Percentiles rank a stretch among this genome's conserved stretches.
These are phyloP conservation scores for Damaliscus lunatus DNA, from an alignment of 2,113 vertebrate genomes.

Conservation along the genomic window DNA sequence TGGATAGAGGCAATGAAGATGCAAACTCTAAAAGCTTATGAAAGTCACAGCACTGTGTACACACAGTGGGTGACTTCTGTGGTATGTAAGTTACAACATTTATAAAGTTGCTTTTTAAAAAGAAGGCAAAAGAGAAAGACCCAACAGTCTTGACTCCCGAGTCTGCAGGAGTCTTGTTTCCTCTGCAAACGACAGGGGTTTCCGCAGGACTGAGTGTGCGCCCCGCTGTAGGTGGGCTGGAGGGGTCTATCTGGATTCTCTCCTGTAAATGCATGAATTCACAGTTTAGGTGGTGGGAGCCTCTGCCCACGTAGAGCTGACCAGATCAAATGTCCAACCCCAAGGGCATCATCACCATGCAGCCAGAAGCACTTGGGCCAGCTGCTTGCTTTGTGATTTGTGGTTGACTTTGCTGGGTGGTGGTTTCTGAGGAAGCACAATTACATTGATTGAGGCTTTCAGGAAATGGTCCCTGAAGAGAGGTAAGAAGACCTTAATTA, in stretches of 20 bases:
- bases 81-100: neutral
- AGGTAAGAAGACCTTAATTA: slow-evolving; percentile 73
- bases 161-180: neutral
- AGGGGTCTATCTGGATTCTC: neutral
- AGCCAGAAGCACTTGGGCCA: neutral
- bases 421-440: slow-evolving; percentile 69
- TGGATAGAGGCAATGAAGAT: neutral
- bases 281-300: neutral
- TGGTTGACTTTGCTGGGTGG: slow-evolving; percentile 66
- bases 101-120: neutral
- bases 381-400: slow-evolving; percentile 70
- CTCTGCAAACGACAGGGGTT: neutral
- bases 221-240: neutral
- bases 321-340: slow-evolving; percentile 18
- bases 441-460: slow-evolving; percentile 77
- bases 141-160: neutral
- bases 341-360: neutral
- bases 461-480: slow-evolving; percentile 75
- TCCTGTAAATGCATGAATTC: neutral
- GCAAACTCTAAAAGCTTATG: neutral
- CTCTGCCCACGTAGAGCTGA: neutral
- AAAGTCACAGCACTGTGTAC: neutral
- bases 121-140: neutral
- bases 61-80: neutral
- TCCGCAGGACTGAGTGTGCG: accelerated